Evolutionary conservation across 2,888 invertebrate genomes (phyloP).

Genomic region (Trissolcus brochymenae): DNA sequence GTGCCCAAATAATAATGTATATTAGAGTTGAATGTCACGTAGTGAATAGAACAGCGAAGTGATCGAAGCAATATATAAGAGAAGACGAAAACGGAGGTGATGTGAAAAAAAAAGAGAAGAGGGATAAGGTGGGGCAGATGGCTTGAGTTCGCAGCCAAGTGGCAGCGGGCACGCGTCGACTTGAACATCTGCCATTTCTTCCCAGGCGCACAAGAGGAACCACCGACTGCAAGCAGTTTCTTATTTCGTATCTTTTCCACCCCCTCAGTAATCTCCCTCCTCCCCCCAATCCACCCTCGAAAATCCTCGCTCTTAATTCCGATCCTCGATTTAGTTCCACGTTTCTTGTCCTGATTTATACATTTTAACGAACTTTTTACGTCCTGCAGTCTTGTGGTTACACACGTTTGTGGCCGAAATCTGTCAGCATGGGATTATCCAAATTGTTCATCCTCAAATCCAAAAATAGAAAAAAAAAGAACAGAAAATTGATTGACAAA

Average conservation of each 20-base stretch:
- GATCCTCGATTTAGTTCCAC: neutral
- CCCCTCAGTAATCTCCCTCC: slow-evolving; percentile 51
- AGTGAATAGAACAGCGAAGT: slow-evolving; percentile 45
- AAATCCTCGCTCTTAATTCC: slow-evolving; percentile 3
- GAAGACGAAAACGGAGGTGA: slow-evolving; percentile 55
- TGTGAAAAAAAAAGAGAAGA: slow-evolving; percentile 59
- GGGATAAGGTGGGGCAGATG: slow-evolving; percentile 69
- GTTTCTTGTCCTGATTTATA: slow-evolving; percentile 5
- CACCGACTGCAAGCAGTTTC: slow-evolving; percentile 66
- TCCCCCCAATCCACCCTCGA: slow-evolving; percentile 18
- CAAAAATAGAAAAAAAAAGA: neutral
- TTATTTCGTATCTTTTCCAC: slow-evolving; percentile 66
- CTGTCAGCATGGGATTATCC: neutral
- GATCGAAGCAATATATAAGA: slow-evolving; percentile 29
- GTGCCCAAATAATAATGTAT: slow-evolving; percentile 12
- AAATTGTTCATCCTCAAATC: neutral
- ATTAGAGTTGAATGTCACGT: slow-evolving; percentile 55
- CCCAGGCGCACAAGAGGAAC: slow-evolving; percentile 61
- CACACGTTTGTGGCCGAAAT: neutral
- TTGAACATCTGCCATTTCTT: slow-evolving; percentile 74
- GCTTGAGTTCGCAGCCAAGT: slow-evolving; percentile 73
- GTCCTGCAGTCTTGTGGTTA: neutral
- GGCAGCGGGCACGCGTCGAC: slow-evolving; percentile 76
- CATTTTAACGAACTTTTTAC: neutral
- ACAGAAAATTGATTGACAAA: neutral